Conservation (phyloP, 2,113 vertebrate species). For the Osmerus mordax region DNA sequence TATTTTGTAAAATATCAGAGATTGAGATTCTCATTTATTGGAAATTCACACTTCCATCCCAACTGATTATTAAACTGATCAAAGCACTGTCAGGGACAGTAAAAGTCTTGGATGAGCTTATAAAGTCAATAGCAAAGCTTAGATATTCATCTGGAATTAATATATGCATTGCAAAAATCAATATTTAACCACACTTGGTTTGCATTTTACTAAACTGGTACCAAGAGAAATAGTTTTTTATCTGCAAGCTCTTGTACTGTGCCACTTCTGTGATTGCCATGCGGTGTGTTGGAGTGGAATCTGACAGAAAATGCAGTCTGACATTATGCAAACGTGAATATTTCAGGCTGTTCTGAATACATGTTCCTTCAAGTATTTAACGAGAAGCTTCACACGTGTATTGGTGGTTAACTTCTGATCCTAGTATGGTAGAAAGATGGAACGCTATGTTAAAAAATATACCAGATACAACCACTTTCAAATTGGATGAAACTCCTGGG, state of each 20-base stretch:
- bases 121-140: neutral
- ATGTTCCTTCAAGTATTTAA: conserved; percentile 27
- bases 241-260: neutral
- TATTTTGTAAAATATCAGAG: neutral
- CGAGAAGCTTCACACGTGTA: conserved; percentile 19
- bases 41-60: neutral
- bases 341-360: conserved; percentile 44
- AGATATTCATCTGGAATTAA: conserved; percentile 11
- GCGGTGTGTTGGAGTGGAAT: conserved; percentile 34
- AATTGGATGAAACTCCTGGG: too few relatives aligned
- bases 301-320: conserved; percentile 51
- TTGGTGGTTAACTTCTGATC: neutral
- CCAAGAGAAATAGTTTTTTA: neutral
- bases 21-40: neutral
- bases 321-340: conserved; percentile 55
- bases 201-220: conserved; percentile 10
- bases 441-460: neutral
- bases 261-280: conserved; percentile 19
- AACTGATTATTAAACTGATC: neutral
- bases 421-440: neutral
- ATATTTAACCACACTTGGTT: conserved; percentile 8
- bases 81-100: neutral
- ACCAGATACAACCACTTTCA: too few relatives aligned
- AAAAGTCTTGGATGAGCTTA: neutral
- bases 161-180: conserved; percentile 13